phyloP scores from a whole-genome alignment of 2,888 invertebrate species.

The Terebella lapidaria region DNA sequence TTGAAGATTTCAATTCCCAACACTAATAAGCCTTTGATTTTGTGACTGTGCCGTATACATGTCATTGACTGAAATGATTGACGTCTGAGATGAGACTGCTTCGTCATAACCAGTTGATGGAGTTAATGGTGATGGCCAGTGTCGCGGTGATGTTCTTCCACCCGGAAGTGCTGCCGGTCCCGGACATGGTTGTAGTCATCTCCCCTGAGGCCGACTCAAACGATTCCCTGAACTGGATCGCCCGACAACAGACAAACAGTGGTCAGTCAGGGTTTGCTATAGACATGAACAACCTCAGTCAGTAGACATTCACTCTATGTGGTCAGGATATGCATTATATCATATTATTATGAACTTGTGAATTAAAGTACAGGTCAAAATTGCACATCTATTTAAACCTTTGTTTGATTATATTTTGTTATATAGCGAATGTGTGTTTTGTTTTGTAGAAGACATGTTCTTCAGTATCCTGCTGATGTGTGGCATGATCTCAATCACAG shows the following conservation, averaged over 20 bases:
- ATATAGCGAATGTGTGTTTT: not conserved
- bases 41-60: too few relatives aligned
- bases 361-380: too few relatives aligned
- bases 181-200: not conserved
- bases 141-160: not conserved
- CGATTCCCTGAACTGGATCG: not conserved
- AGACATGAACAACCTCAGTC: too few relatives aligned
- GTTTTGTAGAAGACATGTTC: conserved; percentile 68
- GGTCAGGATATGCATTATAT: too few relatives aligned
- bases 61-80: too few relatives aligned
- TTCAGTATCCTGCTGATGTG: conserved; percentile 75
- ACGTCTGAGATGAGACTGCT: too few relatives aligned
- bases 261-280: too few relatives aligned
- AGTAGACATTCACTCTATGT: too few relatives aligned
- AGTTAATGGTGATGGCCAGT: not conserved
- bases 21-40: too few relatives aligned
- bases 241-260: not conserved
- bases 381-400: too few relatives aligned
- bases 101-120: not conserved
- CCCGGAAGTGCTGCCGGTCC: not conserved
- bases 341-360: too few relatives aligned
- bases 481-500: conserved; percentile 75
- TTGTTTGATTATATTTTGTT: not conserved
- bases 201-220: not conserved
- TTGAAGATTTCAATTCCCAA: too few relatives aligned